Evolutionary conservation across 1,140 invertebrate species (phyloP), one percentile per base, ranked within the genome.

Genomic region (Agrypnia vestita): DNA sequence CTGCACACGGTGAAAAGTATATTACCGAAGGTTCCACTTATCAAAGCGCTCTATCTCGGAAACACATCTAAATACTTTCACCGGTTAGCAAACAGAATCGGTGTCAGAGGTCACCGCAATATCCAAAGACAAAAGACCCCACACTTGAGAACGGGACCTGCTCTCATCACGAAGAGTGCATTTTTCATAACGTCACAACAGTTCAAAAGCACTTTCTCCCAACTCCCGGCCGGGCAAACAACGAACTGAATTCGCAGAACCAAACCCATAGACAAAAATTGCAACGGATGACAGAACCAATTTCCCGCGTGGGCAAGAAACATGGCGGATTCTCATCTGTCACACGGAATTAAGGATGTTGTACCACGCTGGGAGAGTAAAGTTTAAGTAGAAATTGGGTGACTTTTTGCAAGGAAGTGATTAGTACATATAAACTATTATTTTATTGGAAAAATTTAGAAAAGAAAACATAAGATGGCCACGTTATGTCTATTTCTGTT

Each of bases 131-230:
- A 75, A 75, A 53, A 73, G 51, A 75, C 25, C 35, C 6, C 73
- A 61, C 17, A 75, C 53, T 75, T 61, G 73, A 75, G 73, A 75
- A 75, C 73, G 73, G 73, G 73, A 75, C 73, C 19, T 35, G 13
- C 59, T 74, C 72, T 46, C 55, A 75, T 75, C 73, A 46, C 53
- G 73, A 56, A 44, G 53, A 44, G 21, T 46, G 10, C 21, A 75
- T 75, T 75, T 75, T 75, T 75, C 73, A 55, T 56, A 55, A 56
- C 59, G 72, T 74, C 72, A 74, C 21, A 75, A 53, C 25, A n/a
- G 17, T 73, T 55, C 49, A 55, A 56, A 35, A 35, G 19, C 19
- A 61, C 73, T 75, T 75, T 75, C 73, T 17, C 55, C 21, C 35
- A 75, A 61, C 56, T 47, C 15, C 19, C 71, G 11, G 15, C 12